Percentiles rank a stretch among this genome's conserved stretches.
These are phyloP conservation scores for Eupeodes latifasciatus DNA, from an alignment of 2,888 invertebrate species.

Conservation along the genomic window DNA sequence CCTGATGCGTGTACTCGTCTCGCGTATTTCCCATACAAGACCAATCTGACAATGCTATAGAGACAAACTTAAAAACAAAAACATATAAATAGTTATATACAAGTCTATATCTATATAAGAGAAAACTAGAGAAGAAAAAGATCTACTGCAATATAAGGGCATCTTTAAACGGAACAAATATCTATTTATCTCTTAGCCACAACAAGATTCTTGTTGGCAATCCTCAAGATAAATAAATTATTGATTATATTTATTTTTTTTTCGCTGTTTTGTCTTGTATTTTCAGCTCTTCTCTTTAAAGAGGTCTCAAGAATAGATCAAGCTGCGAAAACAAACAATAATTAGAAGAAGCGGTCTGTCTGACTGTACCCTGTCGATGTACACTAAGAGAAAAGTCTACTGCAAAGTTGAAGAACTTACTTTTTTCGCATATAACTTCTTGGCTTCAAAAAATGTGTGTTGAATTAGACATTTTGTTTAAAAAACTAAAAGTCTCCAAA, in stretches of 20 bases:
- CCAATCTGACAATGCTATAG: conserved; percentile 39
- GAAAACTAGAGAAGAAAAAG: conserved; percentile 12
- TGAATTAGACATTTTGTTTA: no score
- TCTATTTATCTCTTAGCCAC: conserved; percentile 73
- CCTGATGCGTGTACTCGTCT: conserved; percentile 69
- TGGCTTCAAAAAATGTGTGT: no score
- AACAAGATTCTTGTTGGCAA: conserved; percentile 73
- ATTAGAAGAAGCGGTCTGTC: conserved; percentile 46
- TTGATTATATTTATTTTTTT: conserved; percentile 62
- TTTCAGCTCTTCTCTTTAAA: conserved; percentile 61
- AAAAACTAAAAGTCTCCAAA: no score
- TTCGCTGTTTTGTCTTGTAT: no score
- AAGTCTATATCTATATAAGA: background rate
- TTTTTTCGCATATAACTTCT: no score
- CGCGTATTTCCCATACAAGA: conserved; percentile 71
- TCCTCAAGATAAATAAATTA: conserved; percentile 75
- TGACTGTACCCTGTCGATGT: background rate
- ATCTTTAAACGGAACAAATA: conserved; percentile 77
- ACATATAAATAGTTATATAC: background rate
- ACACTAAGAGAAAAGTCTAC: conserved; percentile 16
- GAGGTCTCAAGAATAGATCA: conserved; percentile 71
- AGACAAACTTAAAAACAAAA: conserved; percentile 26
- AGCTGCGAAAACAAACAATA: conserved; percentile 48
- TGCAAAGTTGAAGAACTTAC: no score
- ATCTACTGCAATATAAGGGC: conserved; percentile 74